phyloP scores from a whole-genome alignment of 2,888 invertebrate genomes.

The Spilosoma lubricipeda region DNA sequence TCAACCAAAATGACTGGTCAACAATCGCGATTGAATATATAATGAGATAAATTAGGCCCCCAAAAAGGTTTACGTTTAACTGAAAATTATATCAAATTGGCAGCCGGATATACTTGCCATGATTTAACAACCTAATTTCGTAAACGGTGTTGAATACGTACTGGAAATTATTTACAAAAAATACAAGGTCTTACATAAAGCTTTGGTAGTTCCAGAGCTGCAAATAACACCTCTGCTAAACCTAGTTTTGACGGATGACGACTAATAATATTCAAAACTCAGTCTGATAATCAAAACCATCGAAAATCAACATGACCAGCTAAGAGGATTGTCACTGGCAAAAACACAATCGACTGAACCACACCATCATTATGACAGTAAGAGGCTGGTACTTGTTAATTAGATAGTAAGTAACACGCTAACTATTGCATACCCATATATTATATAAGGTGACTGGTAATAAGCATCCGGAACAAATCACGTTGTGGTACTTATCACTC shows the following conservation, averaged over 20 bases:
- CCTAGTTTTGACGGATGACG: not conserved
- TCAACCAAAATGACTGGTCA: slow-evolving; percentile 48
- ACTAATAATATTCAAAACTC: too few relatives aligned
- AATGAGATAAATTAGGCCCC: slow-evolving; percentile 33
- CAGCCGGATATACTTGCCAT: slow-evolving; percentile 42
- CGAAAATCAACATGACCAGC: not conserved
- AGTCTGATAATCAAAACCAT: too few relatives aligned
- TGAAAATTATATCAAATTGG: slow-evolving; percentile 39
- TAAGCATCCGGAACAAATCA: not conserved
- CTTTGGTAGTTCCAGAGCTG: not conserved
- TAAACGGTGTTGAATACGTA: not conserved
- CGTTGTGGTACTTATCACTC: not conserved
- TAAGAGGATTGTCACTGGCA: too few relatives aligned
- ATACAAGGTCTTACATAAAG: not conserved
- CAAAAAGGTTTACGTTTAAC: slow-evolving; percentile 27
- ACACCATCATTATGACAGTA: not conserved
- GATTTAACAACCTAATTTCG: slow-evolving; percentile 22
- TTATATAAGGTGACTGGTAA: not conserved
- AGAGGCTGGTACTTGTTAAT: not conserved
- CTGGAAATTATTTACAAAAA: not conserved
- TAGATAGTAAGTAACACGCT: not conserved
- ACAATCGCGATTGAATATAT: slow-evolving; percentile 30
- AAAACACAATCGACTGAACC: too few relatives aligned
- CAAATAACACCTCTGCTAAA: not conserved
- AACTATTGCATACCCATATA: not conserved